Conservation (phyloP, 1,140 invertebrate species). For the Aphis gossypii region DNA sequence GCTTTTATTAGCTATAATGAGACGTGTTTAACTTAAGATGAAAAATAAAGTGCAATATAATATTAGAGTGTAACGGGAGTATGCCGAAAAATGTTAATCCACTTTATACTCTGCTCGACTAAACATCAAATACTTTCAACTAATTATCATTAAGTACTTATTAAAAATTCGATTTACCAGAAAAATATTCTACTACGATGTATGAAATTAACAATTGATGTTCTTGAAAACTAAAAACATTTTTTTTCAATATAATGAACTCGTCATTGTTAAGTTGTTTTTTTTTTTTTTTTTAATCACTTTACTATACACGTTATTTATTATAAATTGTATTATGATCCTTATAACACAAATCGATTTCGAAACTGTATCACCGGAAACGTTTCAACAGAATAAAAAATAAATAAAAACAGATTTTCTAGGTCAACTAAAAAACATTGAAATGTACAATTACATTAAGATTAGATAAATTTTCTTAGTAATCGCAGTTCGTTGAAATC, state of each 20-base stretch:
- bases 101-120: not conserved
- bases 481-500: not conserved
- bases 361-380: not conserved
- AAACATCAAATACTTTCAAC: not conserved
- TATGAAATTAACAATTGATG: not conserved
- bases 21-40: not conserved
- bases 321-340: not conserved
- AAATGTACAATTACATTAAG: not conserved
- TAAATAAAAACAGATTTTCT: not conserved
- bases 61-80: not conserved
- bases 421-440: not conserved
- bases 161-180: not conserved
- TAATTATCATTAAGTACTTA: not conserved
- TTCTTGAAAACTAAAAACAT: not conserved
- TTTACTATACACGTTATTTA: not conserved
- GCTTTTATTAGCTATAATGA: no score
- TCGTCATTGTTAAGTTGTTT: not conserved
- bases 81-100: not conserved
- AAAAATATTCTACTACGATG: not conserved
- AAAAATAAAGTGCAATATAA: not conserved
- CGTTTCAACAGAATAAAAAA: not conserved
- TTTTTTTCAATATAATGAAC: not conserved
- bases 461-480: not conserved
- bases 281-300: not conserved
- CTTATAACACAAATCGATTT: not conserved